Evolutionary conservation across 2,797 vertebrate species (phyloP), one percentile per base, ranked within the genome.

Genomic region (Danionella dracula): DNA sequence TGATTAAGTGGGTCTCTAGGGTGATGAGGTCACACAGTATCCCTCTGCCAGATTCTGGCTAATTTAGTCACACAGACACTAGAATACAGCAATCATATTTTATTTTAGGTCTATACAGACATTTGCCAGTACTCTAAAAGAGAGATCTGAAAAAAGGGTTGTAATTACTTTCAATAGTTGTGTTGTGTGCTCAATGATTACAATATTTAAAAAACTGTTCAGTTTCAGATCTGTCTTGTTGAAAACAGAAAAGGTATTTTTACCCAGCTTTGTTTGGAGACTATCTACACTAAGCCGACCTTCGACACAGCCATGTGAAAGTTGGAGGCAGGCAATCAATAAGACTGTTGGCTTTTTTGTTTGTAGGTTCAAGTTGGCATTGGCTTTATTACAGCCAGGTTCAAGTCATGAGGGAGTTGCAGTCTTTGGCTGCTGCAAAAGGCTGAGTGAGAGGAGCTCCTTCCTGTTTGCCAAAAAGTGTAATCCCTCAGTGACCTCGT

Each of bases 381-480:
- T 84, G 70, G 87, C 87, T 89, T 89, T 88, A 88, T 90, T 90
- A 87, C 87, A 88, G 86, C 67, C 86, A 81, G 84, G 83, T 68
- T 79, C 78, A 79, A 86, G 84, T 87, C 88, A 85, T 79, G 76
- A 64, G 89, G 87, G 89, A 90, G 86, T 85, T 80, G 69, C 58
- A 77, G 58, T 67, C 59, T 73, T 42, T 34, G 62, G 53, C 61
- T 66, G 42, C 42, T 68, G 77, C 75, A 83, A 80, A 70, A 72
- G 76, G 82, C 79, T 83, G 80, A 84, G 82, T 80, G 78, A 82
- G 80, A 84, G 81, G 72, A 88, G 85, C 87, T 86, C 84, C 84
- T 82, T 85, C 83, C 87, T 90, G 87, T 90, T 90, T 90, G 89
- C 89, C 89, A 89, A 90, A 27, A 90, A 89, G 85, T 88, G 87